Base-by-base conservation (phyloP, 2,113 vertebrate genomes). In the Trogon surrucura region DNA sequence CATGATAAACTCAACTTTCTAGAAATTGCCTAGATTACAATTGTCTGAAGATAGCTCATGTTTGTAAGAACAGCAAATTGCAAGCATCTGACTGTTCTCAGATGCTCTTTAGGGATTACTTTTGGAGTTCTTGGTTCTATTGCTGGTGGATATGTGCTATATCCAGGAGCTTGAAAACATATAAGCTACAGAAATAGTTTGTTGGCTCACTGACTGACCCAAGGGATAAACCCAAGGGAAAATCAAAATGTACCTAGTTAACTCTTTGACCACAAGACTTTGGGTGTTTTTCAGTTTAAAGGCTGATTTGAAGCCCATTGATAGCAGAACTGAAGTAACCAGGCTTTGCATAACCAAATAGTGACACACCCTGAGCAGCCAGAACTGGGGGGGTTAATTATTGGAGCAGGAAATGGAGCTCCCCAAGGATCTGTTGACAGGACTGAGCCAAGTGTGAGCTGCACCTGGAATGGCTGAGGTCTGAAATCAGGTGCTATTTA, bases 391-490 rank as follows among this genome's bases (percentile, higher is more conserved):
- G 11, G 2, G 5, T n/a, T 85, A 66, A 65, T 90, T 79, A 21
- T 81, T 47, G 36, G 23, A 84, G 50, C 47, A 93, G 61, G 65
- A 93, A 92, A 70, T 18, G 7, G 32, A 15, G 15, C 15, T 91
- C 82, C 50, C 51, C 41, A 56, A 86, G 48, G 75, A 32, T 25
- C 44, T 71, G 72, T 50, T 80, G 88, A 89, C 80, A 93, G 11
- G 73, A 36, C n/a, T 6, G 8, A 96, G 56, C 81, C 60, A 85
- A 93, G 67, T 34, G 54, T 73, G 54, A 97, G 64, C 85, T 86
- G 65, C 92, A 95, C 95, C 85, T 95, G 95, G 90, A 94, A 89
- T 44, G 44, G 11, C 75, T 95, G 84, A 54, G 80, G 75, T 85
- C 69, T 94, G 81, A 95, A 93, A 61, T 94, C 81, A 75, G 36